Evolutionary conservation across 2,888 invertebrate species (phyloP).

Genomic region (Cantharis rufa): DNA sequence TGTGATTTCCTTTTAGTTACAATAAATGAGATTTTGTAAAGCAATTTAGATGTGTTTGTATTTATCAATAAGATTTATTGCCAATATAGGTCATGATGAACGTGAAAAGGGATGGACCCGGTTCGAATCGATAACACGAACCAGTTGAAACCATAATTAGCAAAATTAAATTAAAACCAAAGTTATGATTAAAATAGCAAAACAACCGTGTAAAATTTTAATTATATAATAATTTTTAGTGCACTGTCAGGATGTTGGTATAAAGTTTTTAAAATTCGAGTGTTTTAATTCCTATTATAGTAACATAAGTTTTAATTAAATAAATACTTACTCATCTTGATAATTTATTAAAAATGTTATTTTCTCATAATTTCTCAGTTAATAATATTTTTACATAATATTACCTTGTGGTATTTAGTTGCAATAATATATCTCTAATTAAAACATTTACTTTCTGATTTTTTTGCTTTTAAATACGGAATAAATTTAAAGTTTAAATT

Average conservation of each 20-base stretch:
- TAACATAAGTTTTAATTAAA: neutral
- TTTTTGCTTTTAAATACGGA: neutral
- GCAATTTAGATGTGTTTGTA: slow-evolving; percentile 26
- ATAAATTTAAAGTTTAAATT: neutral
- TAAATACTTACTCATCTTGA: neutral
- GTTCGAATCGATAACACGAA: slow-evolving; percentile 31
- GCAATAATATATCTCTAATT: neutral
- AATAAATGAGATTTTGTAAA: neutral
- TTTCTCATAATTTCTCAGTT: neutral
- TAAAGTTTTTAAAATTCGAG: neutral
- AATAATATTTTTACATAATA: too few species aligned
- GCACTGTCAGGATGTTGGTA: neutral
- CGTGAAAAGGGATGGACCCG: slow-evolving; percentile 34
- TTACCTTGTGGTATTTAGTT: neutral
- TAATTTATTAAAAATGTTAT: neutral
- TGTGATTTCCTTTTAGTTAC: neutral
- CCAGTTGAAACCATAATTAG: slow-evolving; percentile 7
- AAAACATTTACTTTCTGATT: neutral
- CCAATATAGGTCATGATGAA: slow-evolving; percentile 31
- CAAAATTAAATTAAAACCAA: slow-evolving; percentile 8
- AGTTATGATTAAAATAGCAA: neutral
- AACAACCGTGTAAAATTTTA: neutral
- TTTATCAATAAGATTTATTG: slow-evolving; percentile 36
- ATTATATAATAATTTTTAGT: neutral
- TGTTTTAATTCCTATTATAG: neutral